Evolutionary conservation across 2,888 invertebrate genomes (phyloP).

Genomic region (Megastigmus dorsalis): DNA sequence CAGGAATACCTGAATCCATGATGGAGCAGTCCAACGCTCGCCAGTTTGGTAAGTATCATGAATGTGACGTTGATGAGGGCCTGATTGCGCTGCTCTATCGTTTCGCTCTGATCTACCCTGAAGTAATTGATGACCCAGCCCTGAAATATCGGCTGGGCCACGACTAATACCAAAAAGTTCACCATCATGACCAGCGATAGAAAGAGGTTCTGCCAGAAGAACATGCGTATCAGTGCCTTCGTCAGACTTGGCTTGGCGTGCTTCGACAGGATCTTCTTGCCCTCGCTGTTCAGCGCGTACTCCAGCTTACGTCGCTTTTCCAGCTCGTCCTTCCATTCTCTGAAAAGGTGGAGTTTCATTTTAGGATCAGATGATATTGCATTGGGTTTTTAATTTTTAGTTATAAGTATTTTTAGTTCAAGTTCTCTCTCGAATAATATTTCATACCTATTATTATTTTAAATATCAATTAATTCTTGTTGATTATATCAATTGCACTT

Average conservation of each 20-base stretch:
- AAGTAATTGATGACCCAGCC: constrained; percentile 66
- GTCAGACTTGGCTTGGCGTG: constrained; percentile 70
- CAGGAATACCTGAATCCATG: constrained; percentile 72
- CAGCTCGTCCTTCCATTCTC: constrained; percentile 74
- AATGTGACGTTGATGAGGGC: constrained; percentile 64
- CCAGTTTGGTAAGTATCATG: constrained; percentile 70
- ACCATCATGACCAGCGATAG: constrained; percentile 55
- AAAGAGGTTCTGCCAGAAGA: constrained; percentile 66
- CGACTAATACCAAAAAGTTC: constrained; percentile 49
- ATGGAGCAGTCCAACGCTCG: constrained; percentile 71
- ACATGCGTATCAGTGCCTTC: constrained; percentile 73
- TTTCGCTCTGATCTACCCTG: neutral
- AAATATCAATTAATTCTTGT: no score
- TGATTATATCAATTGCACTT: no score
- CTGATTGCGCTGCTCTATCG: neutral
- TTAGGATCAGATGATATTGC: neutral
- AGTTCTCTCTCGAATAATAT: neutral
- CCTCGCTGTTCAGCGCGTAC: constrained; percentile 56
- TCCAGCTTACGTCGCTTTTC: constrained; percentile 60
- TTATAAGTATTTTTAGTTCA: neutral
- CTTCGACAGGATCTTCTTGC: constrained; percentile 48
- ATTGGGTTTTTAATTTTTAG: no score
- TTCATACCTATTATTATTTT: neutral
- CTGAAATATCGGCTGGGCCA: constrained; percentile 62
- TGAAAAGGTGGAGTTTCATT: constrained; percentile 56